A percentile compares a stretch with the other conserved stretches of the same genome.
phyloP scores from a whole-genome alignment of 2,113 vertebrate species.

The Mus spicilegus region DNA sequence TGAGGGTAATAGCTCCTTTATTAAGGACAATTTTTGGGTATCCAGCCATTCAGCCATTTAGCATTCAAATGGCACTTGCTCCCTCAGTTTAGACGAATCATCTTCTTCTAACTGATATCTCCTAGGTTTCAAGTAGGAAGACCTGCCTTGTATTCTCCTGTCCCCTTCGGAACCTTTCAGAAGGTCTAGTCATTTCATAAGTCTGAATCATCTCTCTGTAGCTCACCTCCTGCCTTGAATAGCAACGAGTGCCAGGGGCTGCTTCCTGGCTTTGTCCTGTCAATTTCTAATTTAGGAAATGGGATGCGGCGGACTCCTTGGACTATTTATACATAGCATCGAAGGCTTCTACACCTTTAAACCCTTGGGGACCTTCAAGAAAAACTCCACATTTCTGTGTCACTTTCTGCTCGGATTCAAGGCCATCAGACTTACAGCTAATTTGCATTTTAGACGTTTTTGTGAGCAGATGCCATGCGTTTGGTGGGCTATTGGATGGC shows the following conservation, averaged over 20 bases:
- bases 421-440: slow-evolving; percentile 73
- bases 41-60: slow-evolving; percentile 24
- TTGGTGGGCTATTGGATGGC: slow-evolving; percentile 72
- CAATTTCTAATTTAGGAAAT: slow-evolving; percentile 81
- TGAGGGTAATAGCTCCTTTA: slow-evolving; percentile 37
- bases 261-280: slow-evolving; percentile 77
- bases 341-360: slow-evolving; percentile 74
- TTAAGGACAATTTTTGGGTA: slow-evolving; percentile 43
- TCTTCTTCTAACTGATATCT: slow-evolving; percentile 14
- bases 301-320: slow-evolving; percentile 75
- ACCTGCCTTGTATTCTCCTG: background rate
- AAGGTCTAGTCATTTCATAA: slow-evolving; percentile 59
- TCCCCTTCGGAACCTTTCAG: slow-evolving; percentile 55
- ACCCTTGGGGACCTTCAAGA: slow-evolving; percentile 71
- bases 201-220: slow-evolving; percentile 52
- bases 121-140: background rate
- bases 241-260: slow-evolving; percentile 75
- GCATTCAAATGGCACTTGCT: slow-evolving; percentile 49
- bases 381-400: slow-evolving; percentile 76
- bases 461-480: slow-evolving; percentile 77
- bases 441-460: slow-evolving; percentile 74
- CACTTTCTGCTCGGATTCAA: slow-evolving; percentile 79
- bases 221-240: slow-evolving; percentile 74
- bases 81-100: slow-evolving; percentile 43
- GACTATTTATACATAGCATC: slow-evolving; percentile 79